Conservation (phyloP, 2,113 vertebrate genomes). For the Manacus vitellinus region DNA sequence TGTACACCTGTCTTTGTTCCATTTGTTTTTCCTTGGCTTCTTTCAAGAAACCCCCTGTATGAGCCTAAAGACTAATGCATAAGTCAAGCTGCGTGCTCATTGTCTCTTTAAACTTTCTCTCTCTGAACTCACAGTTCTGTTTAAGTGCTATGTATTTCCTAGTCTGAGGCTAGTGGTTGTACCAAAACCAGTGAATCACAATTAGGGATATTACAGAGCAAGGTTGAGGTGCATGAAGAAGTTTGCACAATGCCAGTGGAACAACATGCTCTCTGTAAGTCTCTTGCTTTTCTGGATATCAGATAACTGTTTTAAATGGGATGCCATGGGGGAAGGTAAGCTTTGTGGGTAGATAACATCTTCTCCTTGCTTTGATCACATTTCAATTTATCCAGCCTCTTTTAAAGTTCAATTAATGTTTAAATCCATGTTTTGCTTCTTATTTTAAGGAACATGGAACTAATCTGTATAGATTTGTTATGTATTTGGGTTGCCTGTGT, state of each 20-base stretch:
- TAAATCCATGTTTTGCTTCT: background rate
- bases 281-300: constrained; percentile 19
- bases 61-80: background rate
- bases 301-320: background rate
- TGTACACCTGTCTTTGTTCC: background rate
- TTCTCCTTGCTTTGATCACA: background rate
- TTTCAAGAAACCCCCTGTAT: background rate
- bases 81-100: rapidly evolving
- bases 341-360: background rate
- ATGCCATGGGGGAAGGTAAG: background rate
- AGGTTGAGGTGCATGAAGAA: background rate
- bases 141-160: constrained; percentile 11
- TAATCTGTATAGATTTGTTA: background rate
- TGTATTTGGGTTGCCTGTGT: background rate
- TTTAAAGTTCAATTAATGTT: background rate
- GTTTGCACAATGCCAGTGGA: background rate
- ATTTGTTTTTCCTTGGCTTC: background rate
- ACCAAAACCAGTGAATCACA: constrained; percentile 4
- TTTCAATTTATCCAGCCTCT: background rate
- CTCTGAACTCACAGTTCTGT: background rate
- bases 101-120: background rate
- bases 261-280: background rate
- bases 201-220: background rate
- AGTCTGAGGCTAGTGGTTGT: constrained; percentile 65
- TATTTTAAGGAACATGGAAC: background rate